These are phyloP conservation scores for Phyllotreta striolata DNA, from an alignment of 2,888 invertebrate genomes.

Conservation along the genomic window DNA sequence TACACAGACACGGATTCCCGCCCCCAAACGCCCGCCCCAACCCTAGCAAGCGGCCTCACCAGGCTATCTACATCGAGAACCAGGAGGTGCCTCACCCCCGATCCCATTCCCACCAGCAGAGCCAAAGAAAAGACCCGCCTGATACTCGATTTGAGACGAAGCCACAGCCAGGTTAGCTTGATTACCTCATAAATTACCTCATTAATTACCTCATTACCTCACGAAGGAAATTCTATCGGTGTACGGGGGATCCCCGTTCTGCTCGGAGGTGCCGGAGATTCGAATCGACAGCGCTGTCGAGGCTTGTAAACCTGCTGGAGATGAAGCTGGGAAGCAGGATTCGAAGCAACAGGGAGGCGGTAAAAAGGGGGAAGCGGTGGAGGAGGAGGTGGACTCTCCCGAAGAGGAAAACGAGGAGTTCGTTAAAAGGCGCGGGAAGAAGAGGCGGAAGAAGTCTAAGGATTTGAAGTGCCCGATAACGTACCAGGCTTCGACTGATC, in stretches of 20 bases:
- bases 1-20: slow-evolving; percentile 88
- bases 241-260: slow-evolving; percentile 59
- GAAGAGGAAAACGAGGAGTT: slow-evolving; percentile 68
- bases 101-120: slow-evolving; percentile 64
- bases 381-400: neutral
- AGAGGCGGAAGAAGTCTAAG: slow-evolving; percentile 60
- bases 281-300: slow-evolving; percentile 52
- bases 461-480: slow-evolving; percentile 57
- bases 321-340: slow-evolving; percentile 24
- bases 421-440: slow-evolving; percentile 67
- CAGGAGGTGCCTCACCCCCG: slow-evolving; percentile 77
- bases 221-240: slow-evolving; percentile 66
- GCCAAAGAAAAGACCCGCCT: slow-evolving; percentile 69
- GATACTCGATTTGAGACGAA: slow-evolving; percentile 75
- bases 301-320: slow-evolving; percentile 17
- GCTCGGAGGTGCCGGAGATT: slow-evolving; percentile 60
- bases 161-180: slow-evolving; percentile 70
- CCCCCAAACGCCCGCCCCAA: slow-evolving; percentile 82
- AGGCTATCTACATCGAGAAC: slow-evolving; percentile 68
- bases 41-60: slow-evolving; percentile 76
- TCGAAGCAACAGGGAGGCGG: slow-evolving; percentile 36
- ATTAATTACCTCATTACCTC: neutral
- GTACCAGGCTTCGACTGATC: slow-evolving; percentile 65
- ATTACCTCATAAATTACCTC: neutral
- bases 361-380: slow-evolving; percentile 11